Conservation (phyloP, 2,888 invertebrate genomes). For the Punctoribates punctum region DNA sequence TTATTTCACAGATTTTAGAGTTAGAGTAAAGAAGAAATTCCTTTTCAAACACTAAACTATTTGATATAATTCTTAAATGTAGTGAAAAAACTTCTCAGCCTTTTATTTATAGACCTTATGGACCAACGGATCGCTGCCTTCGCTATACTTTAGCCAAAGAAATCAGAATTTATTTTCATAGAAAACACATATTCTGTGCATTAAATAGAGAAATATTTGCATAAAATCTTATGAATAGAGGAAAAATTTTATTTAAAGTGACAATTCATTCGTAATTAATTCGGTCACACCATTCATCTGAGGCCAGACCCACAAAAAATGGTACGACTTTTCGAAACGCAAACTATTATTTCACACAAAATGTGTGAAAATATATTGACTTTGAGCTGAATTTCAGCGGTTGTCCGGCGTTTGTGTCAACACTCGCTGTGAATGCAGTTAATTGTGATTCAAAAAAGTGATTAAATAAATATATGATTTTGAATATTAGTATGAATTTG, state of each 20-base stretch:
- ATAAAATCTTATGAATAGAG: neutral
- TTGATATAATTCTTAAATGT: slow-evolving; percentile 19
- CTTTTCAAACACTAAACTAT: neutral
- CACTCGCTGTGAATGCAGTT: neutral
- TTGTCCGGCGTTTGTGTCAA: neutral
- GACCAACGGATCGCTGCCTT: too few relatives aligned
- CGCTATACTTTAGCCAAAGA: neutral
- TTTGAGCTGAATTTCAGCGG: neutral
- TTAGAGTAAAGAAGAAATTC: neutral
- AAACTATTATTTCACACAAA: neutral
- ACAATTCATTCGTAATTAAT: slow-evolving; percentile 26
- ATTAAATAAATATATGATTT: slow-evolving; percentile 3
- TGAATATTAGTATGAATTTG: neutral
- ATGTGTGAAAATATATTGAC: neutral
- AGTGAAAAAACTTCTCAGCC: slow-evolving; percentile 7
- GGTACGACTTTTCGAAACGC: slow-evolving; percentile 2
- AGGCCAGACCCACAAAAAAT: neutral
- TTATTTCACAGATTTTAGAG: neutral
- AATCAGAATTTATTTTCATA: neutral
- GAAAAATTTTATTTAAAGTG: slow-evolving; percentile 2
- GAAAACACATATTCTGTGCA: neutral
- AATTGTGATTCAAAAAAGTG: neutral
- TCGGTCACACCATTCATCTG: neutral
- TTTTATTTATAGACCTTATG: slow-evolving; percentile 17
- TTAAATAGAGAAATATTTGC: slow-evolving; percentile 8